Conservation (phyloP, 2,113 vertebrate genomes). For the human region DNA sequence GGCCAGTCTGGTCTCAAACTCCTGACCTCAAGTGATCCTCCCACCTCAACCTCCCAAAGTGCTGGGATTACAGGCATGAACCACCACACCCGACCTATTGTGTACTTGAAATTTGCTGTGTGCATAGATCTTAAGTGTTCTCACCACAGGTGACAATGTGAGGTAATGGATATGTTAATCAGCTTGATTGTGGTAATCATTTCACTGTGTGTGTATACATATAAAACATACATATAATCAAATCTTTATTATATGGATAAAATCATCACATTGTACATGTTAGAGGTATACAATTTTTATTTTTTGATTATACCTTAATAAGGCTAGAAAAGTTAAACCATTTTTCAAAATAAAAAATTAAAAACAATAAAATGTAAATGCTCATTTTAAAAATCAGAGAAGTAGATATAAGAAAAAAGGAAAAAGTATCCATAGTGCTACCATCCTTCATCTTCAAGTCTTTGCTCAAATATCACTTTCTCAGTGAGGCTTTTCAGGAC, state of each 20-base stretch:
- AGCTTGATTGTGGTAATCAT: not conserved
- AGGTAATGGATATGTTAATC: not conserved
- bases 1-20: no score
- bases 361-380: not conserved
- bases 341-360: not conserved
- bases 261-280: not conserved
- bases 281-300: not conserved
- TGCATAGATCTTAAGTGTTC: not conserved
- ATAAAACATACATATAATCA: no score
- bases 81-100: no score
- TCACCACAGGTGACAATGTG: not conserved
- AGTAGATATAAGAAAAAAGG: not conserved
- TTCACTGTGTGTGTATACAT: not conserved
- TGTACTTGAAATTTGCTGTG: not conserved
- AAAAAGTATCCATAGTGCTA: not conserved
- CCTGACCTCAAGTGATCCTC: no score
- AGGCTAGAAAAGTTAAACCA: not conserved
- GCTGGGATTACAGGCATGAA: no score
- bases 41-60: no score
- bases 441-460: not conserved
- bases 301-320: not conserved
- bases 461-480: not conserved
- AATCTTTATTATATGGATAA: no score
- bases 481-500: not conserved
- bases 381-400: slow-evolving; percentile 39